These are phyloP conservation scores for Thumatha senex DNA, from an alignment of 2,888 invertebrate genomes.

Conservation along the genomic window DNA sequence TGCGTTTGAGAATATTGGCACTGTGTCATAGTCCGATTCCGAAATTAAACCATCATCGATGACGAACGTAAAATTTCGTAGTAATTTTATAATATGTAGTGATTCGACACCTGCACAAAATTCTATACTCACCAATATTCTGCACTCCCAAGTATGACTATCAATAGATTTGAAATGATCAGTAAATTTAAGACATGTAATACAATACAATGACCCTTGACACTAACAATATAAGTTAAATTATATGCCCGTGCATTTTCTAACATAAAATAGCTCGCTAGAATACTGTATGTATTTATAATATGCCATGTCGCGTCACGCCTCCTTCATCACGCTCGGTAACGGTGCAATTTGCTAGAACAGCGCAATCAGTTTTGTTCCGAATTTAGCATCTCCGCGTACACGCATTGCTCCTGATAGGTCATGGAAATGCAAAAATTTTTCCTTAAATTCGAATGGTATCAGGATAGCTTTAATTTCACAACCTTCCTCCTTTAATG, in stretches of 20 bases:
- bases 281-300: neutral
- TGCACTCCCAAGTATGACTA: too few species aligned
- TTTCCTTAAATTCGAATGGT: too few species aligned
- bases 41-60: neutral
- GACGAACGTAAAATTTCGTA: too few species aligned
- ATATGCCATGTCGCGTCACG: neutral
- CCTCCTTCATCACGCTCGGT: neutral
- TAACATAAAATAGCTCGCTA: neutral
- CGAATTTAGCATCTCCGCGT: neutral
- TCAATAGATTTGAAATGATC: too few species aligned
- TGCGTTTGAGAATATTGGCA: neutral
- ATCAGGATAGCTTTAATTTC: too few species aligned
- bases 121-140: too few species aligned
- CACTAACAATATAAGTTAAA: neutral
- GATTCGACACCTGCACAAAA: too few species aligned
- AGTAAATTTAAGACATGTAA: too few species aligned
- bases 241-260: neutral
- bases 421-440: neutral
- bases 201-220: too few species aligned
- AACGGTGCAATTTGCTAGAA: slow-evolving; percentile 3
- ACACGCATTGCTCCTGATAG: neutral
- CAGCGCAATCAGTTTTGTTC: slow-evolving; percentile 1
- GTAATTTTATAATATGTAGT: too few species aligned
- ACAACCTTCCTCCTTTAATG: too few species aligned
- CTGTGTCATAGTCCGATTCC: neutral